A percentile compares a stretch with the other conserved stretches of the same genome.
phyloP scores from a whole-genome alignment of 1,140 invertebrate species.

The Asobara japonica region DNA sequence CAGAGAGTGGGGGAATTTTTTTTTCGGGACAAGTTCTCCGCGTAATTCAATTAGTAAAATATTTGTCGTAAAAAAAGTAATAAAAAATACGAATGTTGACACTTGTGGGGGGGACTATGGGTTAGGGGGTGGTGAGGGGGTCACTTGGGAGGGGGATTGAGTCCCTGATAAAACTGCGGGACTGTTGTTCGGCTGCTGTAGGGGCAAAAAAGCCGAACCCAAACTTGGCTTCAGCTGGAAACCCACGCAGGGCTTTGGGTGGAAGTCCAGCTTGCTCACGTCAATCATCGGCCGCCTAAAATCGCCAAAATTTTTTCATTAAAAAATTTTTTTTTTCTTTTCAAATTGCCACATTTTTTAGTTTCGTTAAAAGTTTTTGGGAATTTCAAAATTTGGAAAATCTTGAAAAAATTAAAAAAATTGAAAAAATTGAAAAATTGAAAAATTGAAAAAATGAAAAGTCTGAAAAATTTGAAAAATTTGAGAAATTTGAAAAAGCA shows the following conservation, averaged over 20 bases:
- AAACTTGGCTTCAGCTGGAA: conserved; percentile 84
- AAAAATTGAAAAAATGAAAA: too few relatives aligned
- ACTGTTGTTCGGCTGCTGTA: conserved; percentile 71
- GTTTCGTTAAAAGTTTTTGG: too few relatives aligned
- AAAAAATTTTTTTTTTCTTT: too few relatives aligned
- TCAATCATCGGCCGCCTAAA: conserved; percentile 67
- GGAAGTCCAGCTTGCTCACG: conserved; percentile 65
- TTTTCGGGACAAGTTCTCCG: neutral
- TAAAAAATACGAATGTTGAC: conserved; percentile 33
- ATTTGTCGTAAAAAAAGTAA: conserved; percentile 19
- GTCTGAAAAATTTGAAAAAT: too few relatives aligned
- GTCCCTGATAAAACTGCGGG: conserved; percentile 50
- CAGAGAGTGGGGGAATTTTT: neutral
- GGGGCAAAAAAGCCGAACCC: conserved; percentile 83
- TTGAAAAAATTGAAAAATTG: too few relatives aligned
- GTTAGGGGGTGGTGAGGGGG: conserved; percentile 65
- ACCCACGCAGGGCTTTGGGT: conserved; percentile 73
- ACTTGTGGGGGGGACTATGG: conserved; percentile 60
- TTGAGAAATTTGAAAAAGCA: too few relatives aligned
- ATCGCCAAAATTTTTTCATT: too few relatives aligned
- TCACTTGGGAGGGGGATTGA: conserved; percentile 58
- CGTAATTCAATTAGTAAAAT: conserved; percentile 10
- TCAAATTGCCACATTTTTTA: too few relatives aligned
- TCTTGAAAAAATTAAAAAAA: too few relatives aligned
- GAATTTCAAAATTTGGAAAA: too few relatives aligned